These are phyloP conservation scores for Laothoe populi DNA, from an alignment of 2,888 invertebrate genomes.

Conservation along the genomic window DNA sequence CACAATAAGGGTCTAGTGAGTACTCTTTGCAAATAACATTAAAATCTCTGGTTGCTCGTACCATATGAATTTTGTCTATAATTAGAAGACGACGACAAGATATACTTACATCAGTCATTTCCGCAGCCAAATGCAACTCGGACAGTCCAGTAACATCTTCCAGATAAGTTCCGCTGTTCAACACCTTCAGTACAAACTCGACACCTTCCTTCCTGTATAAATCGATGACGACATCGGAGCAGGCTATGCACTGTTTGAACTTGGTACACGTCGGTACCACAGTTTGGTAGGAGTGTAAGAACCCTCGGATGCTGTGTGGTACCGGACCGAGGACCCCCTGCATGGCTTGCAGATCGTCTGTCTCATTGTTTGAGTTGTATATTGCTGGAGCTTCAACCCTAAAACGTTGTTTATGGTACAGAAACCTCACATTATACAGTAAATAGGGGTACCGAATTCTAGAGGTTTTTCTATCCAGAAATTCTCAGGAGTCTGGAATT, in stretches of 20 bases:
- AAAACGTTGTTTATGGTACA: constrained; percentile 25
- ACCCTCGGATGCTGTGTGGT: constrained; percentile 97
- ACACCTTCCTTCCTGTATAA: constrained; percentile 82
- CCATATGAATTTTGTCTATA: no score
- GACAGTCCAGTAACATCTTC: constrained; percentile 94
- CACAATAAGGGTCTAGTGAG: no score
- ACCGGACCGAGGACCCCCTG: constrained; percentile 91
- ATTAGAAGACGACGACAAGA: no score
- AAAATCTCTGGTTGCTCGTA: no score
- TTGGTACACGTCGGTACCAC: constrained; percentile 93
- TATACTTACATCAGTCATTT: constrained; percentile 85
- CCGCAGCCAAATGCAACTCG: constrained; percentile 85
- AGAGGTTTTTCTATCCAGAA: no score
- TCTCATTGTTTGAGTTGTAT: constrained; percentile 73
- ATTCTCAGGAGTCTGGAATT: no score
- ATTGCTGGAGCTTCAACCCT: constrained; percentile 88
- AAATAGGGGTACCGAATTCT: no score
- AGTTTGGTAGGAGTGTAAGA: constrained; percentile 92
- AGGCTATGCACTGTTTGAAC: constrained; percentile 96
- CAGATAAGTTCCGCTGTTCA: constrained; percentile 91
- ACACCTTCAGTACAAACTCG: constrained; percentile 91
- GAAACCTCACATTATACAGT: background rate
- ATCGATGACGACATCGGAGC: constrained; percentile 86
- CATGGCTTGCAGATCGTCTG: constrained; percentile 58
- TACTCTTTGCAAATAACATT: no score